Evolutionary conservation across 2,888 invertebrate species (phyloP), one percentile per base, ranked within the genome.

Genomic region (Muscina levida): DNA sequence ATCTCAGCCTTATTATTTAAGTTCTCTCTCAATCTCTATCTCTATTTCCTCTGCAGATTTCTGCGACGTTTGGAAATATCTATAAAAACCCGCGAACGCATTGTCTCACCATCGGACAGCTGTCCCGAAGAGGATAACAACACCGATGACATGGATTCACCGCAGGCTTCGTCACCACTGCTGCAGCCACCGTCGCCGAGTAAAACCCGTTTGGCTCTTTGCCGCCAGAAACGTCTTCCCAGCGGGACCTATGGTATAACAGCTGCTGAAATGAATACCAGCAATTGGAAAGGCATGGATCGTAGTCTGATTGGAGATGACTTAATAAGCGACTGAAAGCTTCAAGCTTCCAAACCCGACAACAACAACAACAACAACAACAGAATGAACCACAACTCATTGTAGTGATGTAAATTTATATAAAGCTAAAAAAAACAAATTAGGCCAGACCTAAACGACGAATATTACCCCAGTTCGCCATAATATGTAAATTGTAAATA

Each of bases 31-130:
- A 19, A 8, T 11, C 10, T 4, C 37, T 17, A 13, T 19, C 42
- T n/a, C 13, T 17, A 53, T 46, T 31, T 48, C 3, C 19, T 65
- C 85, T 53, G 0, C 87, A 95, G 95, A 90, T 95, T 95, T 90
- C 91, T 95, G 72, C 92, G 94, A 84, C 92, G 95, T 84, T 89
- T 95, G 85, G 95, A 95, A 87, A 92, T 93, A 86, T 95, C 94
- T 86, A 91, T 95, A 84, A 94, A 94, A 89, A 92, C 93, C 88
- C 93, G 93, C 84, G 93, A 94, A 86, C 92, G 92, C 84, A 84
- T 90, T 19, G 80, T 83, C 4, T 91, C 91, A 83, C 91, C 91
- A 24, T 90, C 91, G 26, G 92, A 92, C 82, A 92, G 91, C 83
- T 89, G 91, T 67, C 92, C 92, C 70, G 92, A 92, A 77, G 89